These are phyloP conservation scores for Oxygymnocypris stewartii DNA, from an alignment of 2,113 vertebrate species.

Conservation along the genomic window DNA sequence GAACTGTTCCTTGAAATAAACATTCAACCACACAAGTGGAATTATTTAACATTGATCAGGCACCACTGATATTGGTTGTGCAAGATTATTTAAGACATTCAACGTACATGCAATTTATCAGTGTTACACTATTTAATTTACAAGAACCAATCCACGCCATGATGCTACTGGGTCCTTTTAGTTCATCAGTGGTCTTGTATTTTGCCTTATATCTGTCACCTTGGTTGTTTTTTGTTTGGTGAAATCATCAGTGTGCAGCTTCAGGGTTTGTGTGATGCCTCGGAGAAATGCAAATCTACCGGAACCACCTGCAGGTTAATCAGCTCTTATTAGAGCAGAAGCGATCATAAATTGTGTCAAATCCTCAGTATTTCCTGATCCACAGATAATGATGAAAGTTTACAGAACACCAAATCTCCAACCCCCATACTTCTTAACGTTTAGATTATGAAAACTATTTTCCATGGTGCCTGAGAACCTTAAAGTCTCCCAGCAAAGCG, in stretches of 20 bases:
- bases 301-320: neutral
- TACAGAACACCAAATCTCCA: neutral
- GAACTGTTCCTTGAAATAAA: neutral
- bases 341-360: neutral
- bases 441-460: neutral
- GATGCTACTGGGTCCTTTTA: neutral
- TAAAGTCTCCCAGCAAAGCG: neutral
- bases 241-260: neutral
- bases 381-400: neutral
- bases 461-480: neutral
- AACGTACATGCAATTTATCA: neutral
- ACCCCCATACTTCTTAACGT: neutral
- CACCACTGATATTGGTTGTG: neutral
- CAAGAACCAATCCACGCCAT: neutral
- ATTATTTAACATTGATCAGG: neutral
- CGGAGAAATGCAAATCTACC: conserved; percentile 1
- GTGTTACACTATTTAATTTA: neutral
- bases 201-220: neutral
- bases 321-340: neutral
- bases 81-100: neutral
- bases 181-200: neutral
- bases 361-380: conserved; percentile 1
- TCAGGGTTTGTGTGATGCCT: neutral
- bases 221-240: neutral
- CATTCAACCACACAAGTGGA: neutral